Base-by-base conservation (phyloP, 2,888 invertebrate genomes). In the Eupsilia transversa region DNA sequence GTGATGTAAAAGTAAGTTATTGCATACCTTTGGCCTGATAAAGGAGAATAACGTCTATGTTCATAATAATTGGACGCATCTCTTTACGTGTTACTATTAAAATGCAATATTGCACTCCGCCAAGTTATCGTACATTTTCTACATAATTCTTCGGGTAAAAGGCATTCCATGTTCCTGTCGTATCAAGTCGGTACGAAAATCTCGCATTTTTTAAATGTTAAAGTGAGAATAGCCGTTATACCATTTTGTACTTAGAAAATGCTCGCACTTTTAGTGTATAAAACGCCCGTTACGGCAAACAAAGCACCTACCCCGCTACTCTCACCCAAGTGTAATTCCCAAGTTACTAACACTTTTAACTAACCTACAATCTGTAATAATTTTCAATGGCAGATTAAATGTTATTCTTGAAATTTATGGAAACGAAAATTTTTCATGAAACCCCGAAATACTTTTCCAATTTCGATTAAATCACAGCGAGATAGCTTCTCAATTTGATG, bases 291-390 rank as follows among this genome's bases (percentile, higher is more conserved):
- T 82, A 78, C 57, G 63, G 63, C 69, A 59, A 81, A 82, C 69
- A 70, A 73, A 82, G 73, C 67, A 78, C 69, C 68, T 70, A 78
- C 69, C 68, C 14, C 46, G 56, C 60, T 69, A 69, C 78, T 83
- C 43, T 57, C 79, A 74, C 49, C 59, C 63, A 54, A 78, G 69
- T 59, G 83, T 82, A 82, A 82, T 78, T 68, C 38, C 61, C 46
- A 43, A 69, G 52, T 69, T 77, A 56, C 83, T 78, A 82, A 74
- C 79, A 82, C 73, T 78, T 80, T 82, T 68, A 56, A 78, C 73
- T 69, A 74, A 79, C 74, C 80, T 74, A 82, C 83, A 70, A 78
- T 73, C 65, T 69, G 79, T 80, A 72, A 78, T 82, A 69, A 77
- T 73, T 67, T 59, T 68, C 59, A 69, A 66, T 57, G 57, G 78